Conservation (phyloP, 2,888 invertebrate species). For the Calameuta pallipes region DNA sequence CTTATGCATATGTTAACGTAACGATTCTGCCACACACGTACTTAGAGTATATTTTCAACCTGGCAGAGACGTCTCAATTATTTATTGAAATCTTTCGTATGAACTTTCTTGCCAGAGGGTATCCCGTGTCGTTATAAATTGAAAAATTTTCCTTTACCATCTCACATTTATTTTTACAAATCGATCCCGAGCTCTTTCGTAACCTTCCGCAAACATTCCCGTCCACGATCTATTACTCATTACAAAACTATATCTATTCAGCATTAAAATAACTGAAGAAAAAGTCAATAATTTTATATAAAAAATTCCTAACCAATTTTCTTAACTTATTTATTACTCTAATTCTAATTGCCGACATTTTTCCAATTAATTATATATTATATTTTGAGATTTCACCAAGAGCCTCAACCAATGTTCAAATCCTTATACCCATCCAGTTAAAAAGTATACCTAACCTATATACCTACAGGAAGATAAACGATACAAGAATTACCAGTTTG, state of each 20-base stretch:
- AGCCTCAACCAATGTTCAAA: fast-evolving
- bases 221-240: not conserved
- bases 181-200: not conserved
- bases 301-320: not conserved
- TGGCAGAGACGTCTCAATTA: not conserved
- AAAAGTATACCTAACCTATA: not conserved
- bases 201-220: not conserved
- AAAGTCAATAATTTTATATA: not conserved
- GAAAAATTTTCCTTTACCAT: not conserved
- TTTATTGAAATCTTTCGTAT: not conserved
- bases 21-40: not conserved
- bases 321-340: not conserved
- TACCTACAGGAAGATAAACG: not conserved
- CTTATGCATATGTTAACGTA: not conserved
- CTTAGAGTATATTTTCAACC: not conserved
- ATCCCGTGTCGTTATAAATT: not conserved
- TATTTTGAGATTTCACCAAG: not conserved
- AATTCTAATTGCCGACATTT: not conserved
- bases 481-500: not conserved
- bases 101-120: not conserved
- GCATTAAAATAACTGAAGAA: not conserved
- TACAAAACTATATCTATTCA: not conserved
- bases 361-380: not conserved
- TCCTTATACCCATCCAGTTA: not conserved
- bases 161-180: not conserved